Conservation (phyloP, 2,113 vertebrate genomes). For the Grammomys surdaster region DNA sequence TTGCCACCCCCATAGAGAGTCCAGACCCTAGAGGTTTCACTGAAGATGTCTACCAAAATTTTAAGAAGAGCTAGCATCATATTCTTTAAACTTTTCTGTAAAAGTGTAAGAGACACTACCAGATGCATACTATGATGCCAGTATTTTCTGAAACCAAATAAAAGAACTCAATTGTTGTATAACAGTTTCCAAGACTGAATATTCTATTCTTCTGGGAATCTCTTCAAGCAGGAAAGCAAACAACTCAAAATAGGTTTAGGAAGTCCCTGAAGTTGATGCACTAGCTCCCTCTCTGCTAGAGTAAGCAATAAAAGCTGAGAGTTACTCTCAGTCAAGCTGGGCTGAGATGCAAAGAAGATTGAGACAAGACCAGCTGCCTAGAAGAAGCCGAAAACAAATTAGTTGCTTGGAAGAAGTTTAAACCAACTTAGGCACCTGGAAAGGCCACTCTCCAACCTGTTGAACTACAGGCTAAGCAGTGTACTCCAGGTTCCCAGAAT, state of each 20-base stretch:
- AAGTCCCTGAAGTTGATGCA: background rate
- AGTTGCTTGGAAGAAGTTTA: background rate
- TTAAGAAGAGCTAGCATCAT: background rate
- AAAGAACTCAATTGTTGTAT: background rate
- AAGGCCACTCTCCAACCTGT: background rate
- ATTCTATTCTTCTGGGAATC: background rate
- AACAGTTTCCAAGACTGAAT: background rate
- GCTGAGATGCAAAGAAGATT: background rate
- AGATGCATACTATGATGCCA: background rate
- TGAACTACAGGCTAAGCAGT: background rate
- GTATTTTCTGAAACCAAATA: background rate
- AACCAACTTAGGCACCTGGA: background rate
- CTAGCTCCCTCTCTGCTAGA: background rate
- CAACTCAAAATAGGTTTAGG: background rate
- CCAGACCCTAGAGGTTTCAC: background rate
- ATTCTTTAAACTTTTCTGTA: background rate
- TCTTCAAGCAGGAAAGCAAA: background rate
- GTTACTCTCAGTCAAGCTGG: background rate
- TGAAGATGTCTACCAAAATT: background rate
- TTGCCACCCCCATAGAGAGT: background rate
- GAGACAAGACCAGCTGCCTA: background rate
- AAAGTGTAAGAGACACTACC: background rate
- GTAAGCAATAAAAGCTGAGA: background rate
- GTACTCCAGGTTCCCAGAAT: background rate
- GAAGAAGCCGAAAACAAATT: background rate